phyloP scores from a whole-genome alignment of 2,888 invertebrate species.

The Dryococelus australis region DNA sequence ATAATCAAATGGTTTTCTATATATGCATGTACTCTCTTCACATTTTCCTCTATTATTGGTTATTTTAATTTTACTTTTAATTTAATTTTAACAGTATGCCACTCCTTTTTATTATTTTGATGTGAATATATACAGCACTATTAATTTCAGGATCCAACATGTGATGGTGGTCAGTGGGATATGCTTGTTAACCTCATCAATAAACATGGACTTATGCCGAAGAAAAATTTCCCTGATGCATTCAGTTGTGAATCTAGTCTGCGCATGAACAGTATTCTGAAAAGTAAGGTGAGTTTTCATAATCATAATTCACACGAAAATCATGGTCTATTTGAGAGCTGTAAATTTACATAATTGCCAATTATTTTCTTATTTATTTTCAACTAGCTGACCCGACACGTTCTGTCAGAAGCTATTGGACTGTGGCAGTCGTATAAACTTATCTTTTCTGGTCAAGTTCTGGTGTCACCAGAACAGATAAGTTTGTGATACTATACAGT shows the following conservation, averaged over 20 bases:
- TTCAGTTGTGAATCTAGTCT: constrained; percentile 77
- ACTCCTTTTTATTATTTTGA: constrained; percentile 13
- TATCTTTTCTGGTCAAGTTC: no score
- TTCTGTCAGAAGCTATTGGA: no score
- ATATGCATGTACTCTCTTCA: no score
- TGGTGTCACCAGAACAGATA: no score
- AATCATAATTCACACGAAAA: neutral
- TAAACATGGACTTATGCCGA: constrained; percentile 88
- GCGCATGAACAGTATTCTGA: constrained; percentile 80
- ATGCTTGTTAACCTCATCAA: constrained; percentile 88
- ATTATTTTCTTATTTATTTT: neutral
- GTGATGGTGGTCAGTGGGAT: constrained; percentile 92
- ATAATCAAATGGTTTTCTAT: no score
- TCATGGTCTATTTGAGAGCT: no score
- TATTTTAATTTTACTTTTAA: no score
- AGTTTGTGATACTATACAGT: no score
- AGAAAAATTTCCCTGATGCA: constrained; percentile 85
- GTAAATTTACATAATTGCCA: neutral
- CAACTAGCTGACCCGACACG: neutral
- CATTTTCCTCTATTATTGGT: no score
- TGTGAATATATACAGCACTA: constrained; percentile 29
- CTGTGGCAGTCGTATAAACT: no score
- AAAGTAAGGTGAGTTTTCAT: constrained; percentile 73
- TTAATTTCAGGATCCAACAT: constrained; percentile 72
- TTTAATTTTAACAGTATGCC: no score